Percentiles rank a stretch among this genome's conserved stretches.
phyloP scores from a whole-genome alignment of 2,113 vertebrate genomes.

The Alces alces region DNA sequence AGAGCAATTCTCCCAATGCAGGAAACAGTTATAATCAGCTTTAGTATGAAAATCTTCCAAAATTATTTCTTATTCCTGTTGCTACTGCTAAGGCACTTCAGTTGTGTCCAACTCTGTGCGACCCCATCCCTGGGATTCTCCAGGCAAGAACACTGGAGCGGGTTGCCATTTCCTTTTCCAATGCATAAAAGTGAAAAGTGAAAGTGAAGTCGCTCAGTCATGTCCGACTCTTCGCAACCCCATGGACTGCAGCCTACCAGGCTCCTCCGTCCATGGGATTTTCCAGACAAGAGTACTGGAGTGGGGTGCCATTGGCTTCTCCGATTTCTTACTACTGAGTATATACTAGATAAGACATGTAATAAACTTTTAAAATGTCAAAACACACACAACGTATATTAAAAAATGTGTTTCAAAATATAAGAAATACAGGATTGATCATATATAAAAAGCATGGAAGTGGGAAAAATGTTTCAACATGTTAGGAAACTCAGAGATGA shows the following conservation, averaged over 20 bases:
- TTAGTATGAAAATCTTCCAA: neutral
- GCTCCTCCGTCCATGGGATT: too few species aligned
- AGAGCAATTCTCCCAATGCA: neutral
- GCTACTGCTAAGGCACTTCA: too few species aligned
- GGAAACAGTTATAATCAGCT: neutral
- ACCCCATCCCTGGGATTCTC: too few species aligned
- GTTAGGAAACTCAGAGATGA: neutral
- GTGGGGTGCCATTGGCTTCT: too few species aligned
- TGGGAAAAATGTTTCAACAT: neutral
- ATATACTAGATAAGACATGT: neutral
- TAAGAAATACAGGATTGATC: neutral
- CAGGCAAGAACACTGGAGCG: too few species aligned
- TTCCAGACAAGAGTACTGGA: too few species aligned
- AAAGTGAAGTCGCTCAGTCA: too few species aligned
- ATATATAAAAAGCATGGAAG: neutral
- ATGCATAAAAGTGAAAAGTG: too few species aligned
- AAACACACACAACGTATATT: neutral
- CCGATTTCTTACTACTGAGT: neutral
- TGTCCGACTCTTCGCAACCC: too few species aligned
- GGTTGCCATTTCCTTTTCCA: too few species aligned
- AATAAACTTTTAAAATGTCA: neutral
- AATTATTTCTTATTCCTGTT: neutral
- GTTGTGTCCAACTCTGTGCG: too few species aligned
- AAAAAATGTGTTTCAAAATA: neutral
- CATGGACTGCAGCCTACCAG: too few species aligned